These are phyloP conservation scores for Stratiomys singularior DNA, from an alignment of 2,888 invertebrate species.

Conservation along the genomic window DNA sequence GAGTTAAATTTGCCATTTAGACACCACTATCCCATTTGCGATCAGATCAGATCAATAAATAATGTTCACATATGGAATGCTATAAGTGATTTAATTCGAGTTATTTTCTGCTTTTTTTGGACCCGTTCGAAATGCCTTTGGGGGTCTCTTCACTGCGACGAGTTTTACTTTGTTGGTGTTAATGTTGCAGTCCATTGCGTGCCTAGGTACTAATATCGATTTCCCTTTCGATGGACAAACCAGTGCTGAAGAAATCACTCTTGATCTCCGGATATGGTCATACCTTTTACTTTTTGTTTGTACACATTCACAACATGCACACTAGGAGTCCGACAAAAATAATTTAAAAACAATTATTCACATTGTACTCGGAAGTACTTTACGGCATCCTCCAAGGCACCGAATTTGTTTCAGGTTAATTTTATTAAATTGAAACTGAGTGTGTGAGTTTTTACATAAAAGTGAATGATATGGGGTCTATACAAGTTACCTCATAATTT, in stretches of 20 bases:
- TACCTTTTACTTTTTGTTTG: slow-evolving; percentile 17
- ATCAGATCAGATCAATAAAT: neutral
- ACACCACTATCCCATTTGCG: slow-evolving; percentile 7
- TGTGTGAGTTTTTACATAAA: too few species aligned
- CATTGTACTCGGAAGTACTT: too few species aligned
- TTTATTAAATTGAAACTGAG: too few species aligned
- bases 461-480: too few species aligned
- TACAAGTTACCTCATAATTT: too few species aligned
- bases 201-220: neutral
- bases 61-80: slow-evolving; percentile 25
- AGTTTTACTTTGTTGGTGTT: neutral
- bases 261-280: slow-evolving; percentile 17
- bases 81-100: slow-evolving; percentile 16
- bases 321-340: neutral
- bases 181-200: neutral
- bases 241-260: slow-evolving; percentile 29
- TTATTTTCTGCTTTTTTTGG: neutral
- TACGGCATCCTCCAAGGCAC: too few species aligned
- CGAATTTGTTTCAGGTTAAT: too few species aligned
- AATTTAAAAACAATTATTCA: neutral
- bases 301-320: neutral
- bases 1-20: neutral
- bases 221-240: slow-evolving; percentile 30
- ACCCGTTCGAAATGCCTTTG: slow-evolving; percentile 12
- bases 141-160: neutral